Evolutionary conservation across 2,113 vertebrate species (phyloP).

Genomic region (Barnardius zonarius): DNA sequence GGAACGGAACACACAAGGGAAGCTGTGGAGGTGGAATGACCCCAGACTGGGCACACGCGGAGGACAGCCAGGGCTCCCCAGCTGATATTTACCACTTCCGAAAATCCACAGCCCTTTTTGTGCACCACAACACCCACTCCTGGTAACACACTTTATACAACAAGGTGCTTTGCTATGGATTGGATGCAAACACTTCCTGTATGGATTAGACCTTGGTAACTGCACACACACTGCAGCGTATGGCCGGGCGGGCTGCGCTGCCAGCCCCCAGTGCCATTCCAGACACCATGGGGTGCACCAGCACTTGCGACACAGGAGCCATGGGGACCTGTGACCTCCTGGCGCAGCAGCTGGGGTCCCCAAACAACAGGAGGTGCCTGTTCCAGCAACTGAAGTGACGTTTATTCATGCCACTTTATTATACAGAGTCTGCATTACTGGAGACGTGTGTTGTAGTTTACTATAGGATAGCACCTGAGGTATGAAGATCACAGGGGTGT

Average conservation of each 20-base stretch:
- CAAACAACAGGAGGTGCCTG: background rate
- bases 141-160: background rate
- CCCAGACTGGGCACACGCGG: background rate
- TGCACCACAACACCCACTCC: background rate
- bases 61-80: background rate
- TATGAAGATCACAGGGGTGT: background rate
- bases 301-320: background rate
- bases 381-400: background rate
- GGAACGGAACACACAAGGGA: slow-evolving; percentile 21
- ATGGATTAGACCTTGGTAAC: background rate
- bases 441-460: background rate
- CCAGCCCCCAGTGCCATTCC: background rate
- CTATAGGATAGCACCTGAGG: background rate
- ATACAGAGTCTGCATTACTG: background rate
- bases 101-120: background rate
- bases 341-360: background rate
- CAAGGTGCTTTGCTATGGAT: background rate
- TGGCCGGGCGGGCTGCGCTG: fast-evolving
- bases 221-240: background rate
- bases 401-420: background rate
- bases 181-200: background rate
- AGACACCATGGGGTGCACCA: background rate
- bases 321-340: background rate
- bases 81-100: background rate
- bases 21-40: background rate